These are phyloP conservation scores for Ameiurus melas DNA, from an alignment of 2,113 vertebrate genomes.

Conservation along the genomic window DNA sequence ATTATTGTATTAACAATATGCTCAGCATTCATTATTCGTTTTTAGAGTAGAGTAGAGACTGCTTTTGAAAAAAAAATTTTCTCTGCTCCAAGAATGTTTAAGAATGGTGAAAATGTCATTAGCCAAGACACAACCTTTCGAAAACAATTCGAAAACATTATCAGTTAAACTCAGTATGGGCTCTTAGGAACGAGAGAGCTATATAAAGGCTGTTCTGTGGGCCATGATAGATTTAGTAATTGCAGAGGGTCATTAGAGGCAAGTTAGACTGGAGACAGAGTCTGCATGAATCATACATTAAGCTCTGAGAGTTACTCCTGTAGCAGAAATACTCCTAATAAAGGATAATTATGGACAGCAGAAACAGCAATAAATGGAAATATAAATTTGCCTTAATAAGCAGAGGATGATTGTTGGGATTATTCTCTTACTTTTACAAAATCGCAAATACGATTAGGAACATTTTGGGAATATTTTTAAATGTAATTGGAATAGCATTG, in stretches of 20 bases:
- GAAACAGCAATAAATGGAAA: not conserved
- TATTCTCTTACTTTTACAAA: conserved; percentile 4
- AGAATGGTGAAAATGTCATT: conserved; percentile 2
- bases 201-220: conserved; percentile 41
- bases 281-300: conserved; percentile 45
- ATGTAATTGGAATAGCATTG: not conserved
- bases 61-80: not conserved
- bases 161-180: conserved; percentile 18
- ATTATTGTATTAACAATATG: not conserved
- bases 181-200: conserved; percentile 19
- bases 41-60: not conserved
- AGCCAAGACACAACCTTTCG: not conserved
- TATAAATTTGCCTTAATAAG: conserved; percentile 23
- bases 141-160: conserved; percentile 14
- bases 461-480: conserved; percentile 11
- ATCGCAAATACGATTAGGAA: not conserved
- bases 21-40: not conserved
- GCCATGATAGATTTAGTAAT: conserved; percentile 40
- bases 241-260: conserved; percentile 42
- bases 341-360: conserved; percentile 23
- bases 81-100: not conserved
- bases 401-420: conserved; percentile 7
- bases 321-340: conserved; percentile 26
- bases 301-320: conserved; percentile 24
- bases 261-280: conserved; percentile 27